Evolutionary conservation across 2,797 vertebrate genomes (phyloP).

Genomic region (Siniperca scherzeri): DNA sequence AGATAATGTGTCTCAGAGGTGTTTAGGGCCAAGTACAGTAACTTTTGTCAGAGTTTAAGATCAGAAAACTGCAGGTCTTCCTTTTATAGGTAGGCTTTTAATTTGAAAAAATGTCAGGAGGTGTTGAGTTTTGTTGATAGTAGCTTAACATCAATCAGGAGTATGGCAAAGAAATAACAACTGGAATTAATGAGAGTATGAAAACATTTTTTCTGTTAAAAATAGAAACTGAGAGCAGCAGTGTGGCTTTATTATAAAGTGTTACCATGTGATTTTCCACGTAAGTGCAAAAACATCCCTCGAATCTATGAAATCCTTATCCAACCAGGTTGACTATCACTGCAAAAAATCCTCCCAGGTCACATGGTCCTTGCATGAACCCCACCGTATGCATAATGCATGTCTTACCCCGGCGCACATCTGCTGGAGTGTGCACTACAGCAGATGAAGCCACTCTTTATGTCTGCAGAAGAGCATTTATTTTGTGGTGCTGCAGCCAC

Average conservation of each 20-base stretch:
- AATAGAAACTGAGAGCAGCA: no score
- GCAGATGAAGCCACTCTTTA: conserved; percentile 25
- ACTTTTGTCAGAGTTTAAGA: no score
- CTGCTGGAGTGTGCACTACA: not conserved
- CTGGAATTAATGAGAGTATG: no score
- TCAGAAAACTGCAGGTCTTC: not conserved
- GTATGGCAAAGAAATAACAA: not conserved
- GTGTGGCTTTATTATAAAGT: not conserved
- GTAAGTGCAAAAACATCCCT: not conserved
- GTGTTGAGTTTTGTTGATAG: not conserved
- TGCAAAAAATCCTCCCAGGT: conserved; percentile 7
- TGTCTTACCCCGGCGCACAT: conserved; percentile 23
- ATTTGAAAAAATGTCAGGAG: not conserved
- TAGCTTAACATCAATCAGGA: not conserved
- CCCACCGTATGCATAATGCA: conserved; percentile 32
- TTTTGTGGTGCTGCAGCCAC: conserved; percentile 13
- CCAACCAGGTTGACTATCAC: not conserved
- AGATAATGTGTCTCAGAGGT: no score
- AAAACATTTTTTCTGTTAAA: no score
- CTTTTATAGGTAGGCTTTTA: not conserved
- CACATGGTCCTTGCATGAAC: conserved; percentile 25
- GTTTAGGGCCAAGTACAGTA: no score
- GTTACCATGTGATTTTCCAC: not conserved
- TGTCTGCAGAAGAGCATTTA: conserved; percentile 33
- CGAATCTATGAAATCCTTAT: not conserved